Conservation (phyloP, 64 coral and sea anemone species). For the Trachythela sp. region DNA sequence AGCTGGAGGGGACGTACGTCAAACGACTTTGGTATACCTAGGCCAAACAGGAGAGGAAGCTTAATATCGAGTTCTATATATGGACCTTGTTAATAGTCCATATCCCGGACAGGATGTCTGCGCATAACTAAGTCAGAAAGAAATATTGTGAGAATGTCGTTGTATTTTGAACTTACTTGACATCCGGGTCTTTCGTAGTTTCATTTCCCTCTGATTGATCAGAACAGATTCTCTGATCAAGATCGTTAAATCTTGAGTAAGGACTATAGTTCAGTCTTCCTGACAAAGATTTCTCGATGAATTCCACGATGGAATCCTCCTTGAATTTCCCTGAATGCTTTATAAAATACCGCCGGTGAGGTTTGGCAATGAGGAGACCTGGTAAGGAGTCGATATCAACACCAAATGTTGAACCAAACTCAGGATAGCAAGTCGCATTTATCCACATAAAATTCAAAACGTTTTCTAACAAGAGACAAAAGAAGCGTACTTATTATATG, state of each 20-base stretch:
- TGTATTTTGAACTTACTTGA: too few species aligned
- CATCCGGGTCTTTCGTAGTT: background rate
- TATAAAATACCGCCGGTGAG: conserved; percentile 61
- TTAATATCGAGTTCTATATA: too few species aligned
- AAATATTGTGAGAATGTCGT: too few species aligned
- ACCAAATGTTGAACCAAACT: conserved; percentile 77
- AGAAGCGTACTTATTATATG: too few species aligned
- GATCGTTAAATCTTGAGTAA: background rate
- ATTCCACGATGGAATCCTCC: background rate
- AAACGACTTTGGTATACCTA: too few species aligned
- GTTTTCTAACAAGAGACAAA: conserved; percentile 33
- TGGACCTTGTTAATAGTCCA: too few species aligned
- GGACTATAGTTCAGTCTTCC: background rate
- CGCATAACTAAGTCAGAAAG: too few species aligned
- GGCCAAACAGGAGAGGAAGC: too few species aligned
- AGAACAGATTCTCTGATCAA: background rate
- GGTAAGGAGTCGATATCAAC: conserved; percentile 59
- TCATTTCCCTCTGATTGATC: background rate
- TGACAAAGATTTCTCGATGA: background rate
- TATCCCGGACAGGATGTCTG: too few species aligned
- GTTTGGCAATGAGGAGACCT: conserved; percentile 63
- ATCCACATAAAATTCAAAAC: conserved; percentile 72
- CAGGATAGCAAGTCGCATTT: conserved; percentile 66
- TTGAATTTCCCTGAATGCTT: background rate
- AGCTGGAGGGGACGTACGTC: too few species aligned